These are phyloP conservation scores for Campopleginae sp. DNA, from an alignment of 2,888 invertebrate genomes.

Conservation along the genomic window DNA sequence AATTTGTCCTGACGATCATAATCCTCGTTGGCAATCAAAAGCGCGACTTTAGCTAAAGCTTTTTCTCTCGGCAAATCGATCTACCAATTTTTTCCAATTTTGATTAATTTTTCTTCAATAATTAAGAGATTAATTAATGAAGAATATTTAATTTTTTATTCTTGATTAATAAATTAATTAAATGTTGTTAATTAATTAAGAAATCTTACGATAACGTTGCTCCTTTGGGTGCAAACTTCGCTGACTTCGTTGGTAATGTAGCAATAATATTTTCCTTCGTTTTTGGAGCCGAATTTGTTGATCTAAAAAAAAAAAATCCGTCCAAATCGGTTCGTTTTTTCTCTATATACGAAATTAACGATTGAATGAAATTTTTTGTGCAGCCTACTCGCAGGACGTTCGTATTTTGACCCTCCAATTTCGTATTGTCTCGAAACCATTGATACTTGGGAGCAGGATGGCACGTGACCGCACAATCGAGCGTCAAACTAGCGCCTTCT, in stretches of 20 bases:
- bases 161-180: too few species aligned
- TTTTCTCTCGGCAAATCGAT: conserved; percentile 74
- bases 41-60: conserved; percentile 79
- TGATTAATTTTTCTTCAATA: neutral
- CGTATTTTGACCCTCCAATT: conserved; percentile 69
- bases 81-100: conserved; percentile 63
- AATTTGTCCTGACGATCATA: conserved; percentile 75
- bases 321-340: neutral
- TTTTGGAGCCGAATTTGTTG: conserved; percentile 69
- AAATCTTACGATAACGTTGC: conserved; percentile 74
- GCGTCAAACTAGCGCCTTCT: conserved; percentile 70
- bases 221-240: conserved; percentile 74
- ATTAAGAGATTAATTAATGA: too few species aligned
- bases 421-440: conserved; percentile 77
- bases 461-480: conserved; percentile 74
- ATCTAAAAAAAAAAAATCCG: conserved; percentile 54
- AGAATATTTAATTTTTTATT: too few species aligned
- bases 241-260: conserved; percentile 74
- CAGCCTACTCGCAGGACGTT: conserved; percentile 73
- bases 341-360: neutral
- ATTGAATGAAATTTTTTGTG: neutral
- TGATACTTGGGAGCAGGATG: conserved; percentile 76
- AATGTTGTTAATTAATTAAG: conserved; percentile 14
- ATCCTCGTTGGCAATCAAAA: conserved; percentile 80
- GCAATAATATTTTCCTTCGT: conserved; percentile 81